A percentile compares a stretch with the other conserved stretches of the same genome.
Conservation (phyloP, 2,113 vertebrate genomes). For the Saccopteryx leptura region DNA sequence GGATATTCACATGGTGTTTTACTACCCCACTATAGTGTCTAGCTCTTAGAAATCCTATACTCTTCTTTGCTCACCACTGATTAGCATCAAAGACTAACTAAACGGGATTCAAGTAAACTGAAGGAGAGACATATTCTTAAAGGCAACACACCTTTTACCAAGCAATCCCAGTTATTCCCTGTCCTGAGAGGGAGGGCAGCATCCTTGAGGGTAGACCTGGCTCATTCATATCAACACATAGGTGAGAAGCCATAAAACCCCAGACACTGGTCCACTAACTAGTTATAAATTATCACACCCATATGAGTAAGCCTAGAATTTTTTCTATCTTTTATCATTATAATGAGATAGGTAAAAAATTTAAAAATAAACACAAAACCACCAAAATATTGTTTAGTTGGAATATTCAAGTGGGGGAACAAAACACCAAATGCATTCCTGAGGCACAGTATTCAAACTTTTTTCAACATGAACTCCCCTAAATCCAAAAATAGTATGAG, state of each 20-base stretch:
- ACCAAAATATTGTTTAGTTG: conserved; percentile 35
- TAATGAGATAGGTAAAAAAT: conserved; percentile 34
- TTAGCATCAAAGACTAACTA: not conserved
- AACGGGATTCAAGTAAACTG: not conserved
- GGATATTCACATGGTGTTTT: not conserved
- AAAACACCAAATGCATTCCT: conserved; percentile 40
- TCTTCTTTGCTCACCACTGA: not conserved
- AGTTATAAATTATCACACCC: not conserved
- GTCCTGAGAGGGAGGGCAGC: not conserved
- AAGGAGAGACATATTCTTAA: not conserved
- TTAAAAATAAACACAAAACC: conserved; percentile 53
- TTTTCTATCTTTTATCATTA: conserved; percentile 4
- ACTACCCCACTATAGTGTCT: not conserved
- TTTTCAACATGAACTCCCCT: conserved; percentile 24
- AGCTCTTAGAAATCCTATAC: conserved; percentile 6
- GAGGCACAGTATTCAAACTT: conserved; percentile 23
- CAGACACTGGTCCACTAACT: not conserved
- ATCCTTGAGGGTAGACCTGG: not conserved
- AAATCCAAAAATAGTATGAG: not conserved
- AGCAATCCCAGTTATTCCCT: not conserved
- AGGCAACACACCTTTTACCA: not conserved
- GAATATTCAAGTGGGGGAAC: not conserved
- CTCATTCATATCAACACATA: not conserved
- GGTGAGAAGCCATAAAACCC: not conserved
- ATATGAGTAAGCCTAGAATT: not conserved